Evolutionary conservation across 2,888 invertebrate species (phyloP), one percentile per base, ranked within the genome.

Genomic region (Epistrophe grossulariae): DNA sequence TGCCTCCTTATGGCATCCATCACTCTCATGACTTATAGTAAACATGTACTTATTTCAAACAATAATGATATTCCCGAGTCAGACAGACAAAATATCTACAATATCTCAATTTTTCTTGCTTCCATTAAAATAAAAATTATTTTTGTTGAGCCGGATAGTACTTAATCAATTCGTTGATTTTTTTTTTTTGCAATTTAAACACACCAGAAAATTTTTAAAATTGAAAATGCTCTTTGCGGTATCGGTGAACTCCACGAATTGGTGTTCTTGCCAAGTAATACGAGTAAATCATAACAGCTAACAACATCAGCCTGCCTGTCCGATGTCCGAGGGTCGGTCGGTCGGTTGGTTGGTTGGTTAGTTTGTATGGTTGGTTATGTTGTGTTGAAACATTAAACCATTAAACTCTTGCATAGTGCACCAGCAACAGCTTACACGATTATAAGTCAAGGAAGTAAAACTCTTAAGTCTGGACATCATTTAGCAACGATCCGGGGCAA

Each of bases 221-320:
- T 59, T 77, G 68, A 68, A 77, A 77, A 68, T 68, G 45, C 77
- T 59, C 68, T 59, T 28, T 68, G 45, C 38, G 24, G 48, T 45
- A 68, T 15, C 28, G 35, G 24, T 35, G 38, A 28, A 60, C 59
- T 73, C 15, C 28, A 57, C 24, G 62, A 43, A 55, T 45, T 45
- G 64, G 64, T 64, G 68, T 50, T 50, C 50, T 50, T 50, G 50
- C 68, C 68, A 68, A 35, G 50, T 50, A 68, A 68, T 50, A 68
- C 68, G 50, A 68, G 68, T 68, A 68, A 68, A 68, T 68, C 68
- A 68, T 68, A 68, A 68, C 50, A 68, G 48, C 66, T 68, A 35
- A 68, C 68, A 68, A 50, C 68, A 38, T 38, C 50, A 68, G 68
- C 19, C 13, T 68, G 68, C 19, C 13, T 68, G 68, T 50, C 50